Evolutionary conservation across 2,888 invertebrate species (phyloP).

Genomic region (Poecilobothrus nobilitatus): DNA sequence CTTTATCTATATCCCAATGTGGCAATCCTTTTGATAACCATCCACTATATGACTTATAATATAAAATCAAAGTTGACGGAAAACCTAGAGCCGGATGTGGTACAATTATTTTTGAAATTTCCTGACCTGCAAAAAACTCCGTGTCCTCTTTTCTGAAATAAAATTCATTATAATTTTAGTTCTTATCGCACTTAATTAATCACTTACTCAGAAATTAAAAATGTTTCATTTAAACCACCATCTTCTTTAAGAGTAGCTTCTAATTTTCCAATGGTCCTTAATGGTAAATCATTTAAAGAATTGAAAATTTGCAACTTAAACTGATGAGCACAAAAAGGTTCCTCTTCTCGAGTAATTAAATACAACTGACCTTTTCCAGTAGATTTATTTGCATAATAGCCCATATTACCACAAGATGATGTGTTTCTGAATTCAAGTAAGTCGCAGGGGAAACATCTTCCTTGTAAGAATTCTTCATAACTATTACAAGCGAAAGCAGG

Average conservation of each 20-base stretch:
- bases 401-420: conserved; percentile 79
- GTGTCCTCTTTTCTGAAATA: conserved; percentile 67
- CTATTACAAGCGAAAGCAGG: conserved; percentile 81
- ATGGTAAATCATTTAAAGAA: conserved; percentile 55
- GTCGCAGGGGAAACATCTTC: conserved; percentile 65
- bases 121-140: conserved; percentile 60
- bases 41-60: conserved; percentile 81
- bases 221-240: conserved; percentile 76
- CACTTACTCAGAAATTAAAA: conserved; percentile 72
- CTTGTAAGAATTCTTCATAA: conserved; percentile 74
- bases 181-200: neutral
- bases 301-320: conserved; percentile 76
- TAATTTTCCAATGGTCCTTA: conserved; percentile 59
- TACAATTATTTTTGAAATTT: conserved; percentile 73
- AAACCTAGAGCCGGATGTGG: conserved; percentile 79
- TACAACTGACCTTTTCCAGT: conserved; percentile 79
- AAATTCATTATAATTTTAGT: neutral
- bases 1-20: conserved; percentile 71
- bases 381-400: conserved; percentile 82
- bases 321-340: conserved; percentile 91
- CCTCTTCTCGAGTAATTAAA: conserved; percentile 78
- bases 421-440: conserved; percentile 39
- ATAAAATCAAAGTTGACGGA: conserved; percentile 61
- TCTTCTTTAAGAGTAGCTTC: conserved; percentile 73
- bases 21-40: conserved; percentile 81